Base-by-base conservation (phyloP, 1,140 invertebrate genomes). In the Macrobrachium nipponense region DNA sequence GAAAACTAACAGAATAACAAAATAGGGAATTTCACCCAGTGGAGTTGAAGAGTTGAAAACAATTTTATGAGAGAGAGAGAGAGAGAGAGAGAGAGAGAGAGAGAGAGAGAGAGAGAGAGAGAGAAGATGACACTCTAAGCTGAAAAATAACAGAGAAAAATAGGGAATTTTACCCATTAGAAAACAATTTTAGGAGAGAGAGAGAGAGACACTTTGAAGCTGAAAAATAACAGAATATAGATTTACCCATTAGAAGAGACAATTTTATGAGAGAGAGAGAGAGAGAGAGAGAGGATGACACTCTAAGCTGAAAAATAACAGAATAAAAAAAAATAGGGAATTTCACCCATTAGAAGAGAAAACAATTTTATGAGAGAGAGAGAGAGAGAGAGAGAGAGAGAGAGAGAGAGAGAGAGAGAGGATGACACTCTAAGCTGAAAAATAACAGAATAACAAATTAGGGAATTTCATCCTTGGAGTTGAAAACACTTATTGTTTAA, bases 211-310 rank as follows among this genome's bases (percentile, higher is more conserved):
- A n/a, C n/a, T n/a, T n/a, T n/a, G n/a, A n/a, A n/a, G n/a, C n/a
- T n/a, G n/a, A n/a, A n/a, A n/a, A 20, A 66, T 15, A 76, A 18
- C 27, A 15, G 18, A 51, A 17, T 15, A 51, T 0, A 8, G 75
- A 23, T 14, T 72, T 2, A 72, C 18, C 3, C 23, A 5, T 15
- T 23, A n/a, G n/a, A 73, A 8, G 70, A 15, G 17, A 73, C 15
- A 17, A 36, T 18, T 6, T 4, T 73, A 20, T 36, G 36, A 18
- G 44, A 18, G 70, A 59, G 70, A 61, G 58, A 43, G 61, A 60
- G 70, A 15, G 64, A 23, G 44, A 51, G 43, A 62, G 72, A 44
- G 82, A 76, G 82, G 60, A 58, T 11, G 78, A 64, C 27, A 4
- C 4, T 36, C 4, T 36, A 36, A 2, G 27, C 27, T 43, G 7